Evolutionary conservation across 2,797 vertebrate species (phyloP), one percentile per base, ranked within the genome.

Genomic region (Microchirus variegatus): DNA sequence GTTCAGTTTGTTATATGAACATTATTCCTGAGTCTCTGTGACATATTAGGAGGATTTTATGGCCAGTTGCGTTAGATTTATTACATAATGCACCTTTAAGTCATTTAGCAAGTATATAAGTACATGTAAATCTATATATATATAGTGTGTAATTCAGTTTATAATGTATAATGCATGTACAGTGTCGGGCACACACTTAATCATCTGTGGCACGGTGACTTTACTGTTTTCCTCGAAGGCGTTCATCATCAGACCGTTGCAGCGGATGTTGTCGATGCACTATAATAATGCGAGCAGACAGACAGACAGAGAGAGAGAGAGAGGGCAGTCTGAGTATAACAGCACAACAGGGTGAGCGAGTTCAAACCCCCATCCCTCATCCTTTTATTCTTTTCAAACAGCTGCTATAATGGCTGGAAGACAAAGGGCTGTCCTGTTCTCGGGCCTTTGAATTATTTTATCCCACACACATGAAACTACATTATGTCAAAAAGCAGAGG

Each of bases 261-360:
- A 99, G 57, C 97, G 96, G 79, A 99, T 99, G 86, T 99, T 99
- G 87, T 99, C 97, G 55, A 99, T 97, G 14, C 97, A 99, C 97
- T 99, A 88, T 3, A 57, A 53, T 26, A 42, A 54, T 22, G 67
- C 53, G 74, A 53, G 49, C 15, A 64, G 17, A 77, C 16, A 60
- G 49, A 57, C 19, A 69, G 37, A 73, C 36, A 67, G 47, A 51
- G 17, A 38, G n/a, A n/a, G n/a, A n/a, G 7, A 0, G 10, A 31
- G 31, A 31, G 31, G 31, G 31, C 31, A 6, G 5, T 31, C 31
- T 31, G 5, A 31, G 7, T 31, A 6, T 31, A 31, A 31, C 2
- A 18, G 12, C 8, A 64, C 12, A 62, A 4, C 5, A 52, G 4
- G 31, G 45, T 15, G 18, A 70, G 43, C 6, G 50, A 61, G 16